Evolutionary conservation across 1,140 invertebrate genomes (phyloP).

Genomic region (Amphibalanus amphitrite): DNA sequence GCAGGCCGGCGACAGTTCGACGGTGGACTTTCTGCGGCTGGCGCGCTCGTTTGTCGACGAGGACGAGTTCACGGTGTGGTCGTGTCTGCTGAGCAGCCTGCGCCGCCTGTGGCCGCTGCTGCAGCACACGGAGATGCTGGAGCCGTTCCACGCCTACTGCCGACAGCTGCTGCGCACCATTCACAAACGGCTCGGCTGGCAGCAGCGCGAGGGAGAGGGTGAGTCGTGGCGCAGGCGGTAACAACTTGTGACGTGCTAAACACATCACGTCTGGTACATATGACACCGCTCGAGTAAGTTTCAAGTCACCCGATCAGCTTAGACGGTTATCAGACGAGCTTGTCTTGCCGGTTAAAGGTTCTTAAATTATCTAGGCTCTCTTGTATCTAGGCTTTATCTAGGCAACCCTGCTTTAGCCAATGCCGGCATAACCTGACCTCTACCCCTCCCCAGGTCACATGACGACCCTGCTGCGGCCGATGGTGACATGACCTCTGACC

Average conservation of each 20-base stretch:
- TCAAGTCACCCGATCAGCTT: too few species aligned
- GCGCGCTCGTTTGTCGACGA: conserved; percentile 26
- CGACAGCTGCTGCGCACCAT: conserved; percentile 23
- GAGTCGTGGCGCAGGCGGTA: conserved; percentile 9
- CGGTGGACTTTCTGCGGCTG: conserved; percentile 28
- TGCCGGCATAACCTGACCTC: background rate
- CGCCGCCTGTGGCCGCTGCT: conserved; percentile 23
- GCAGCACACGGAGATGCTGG: conserved; percentile 25
- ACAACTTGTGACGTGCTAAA: too few species aligned
- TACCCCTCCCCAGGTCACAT: conserved; percentile 40
- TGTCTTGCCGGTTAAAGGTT: too few species aligned
- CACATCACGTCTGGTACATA: too few species aligned
- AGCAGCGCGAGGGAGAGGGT: conserved; percentile 21
- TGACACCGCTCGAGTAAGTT: too few species aligned
- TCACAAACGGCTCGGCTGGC: conserved; percentile 26
- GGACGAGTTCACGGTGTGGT: conserved; percentile 31
- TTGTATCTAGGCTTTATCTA: too few species aligned
- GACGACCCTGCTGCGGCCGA: conserved; percentile 59
- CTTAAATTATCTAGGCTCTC: too few species aligned
- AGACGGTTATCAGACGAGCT: too few species aligned
- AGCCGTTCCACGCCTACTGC: conserved; percentile 23
- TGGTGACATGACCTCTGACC: conserved; percentile 35
- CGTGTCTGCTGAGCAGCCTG: conserved; percentile 24
- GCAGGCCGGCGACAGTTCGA: conserved; percentile 25
- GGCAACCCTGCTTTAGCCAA: too few species aligned